Evolutionary conservation across 1,140 invertebrate species (phyloP).

Genomic region (Chironomus tepperi): DNA sequence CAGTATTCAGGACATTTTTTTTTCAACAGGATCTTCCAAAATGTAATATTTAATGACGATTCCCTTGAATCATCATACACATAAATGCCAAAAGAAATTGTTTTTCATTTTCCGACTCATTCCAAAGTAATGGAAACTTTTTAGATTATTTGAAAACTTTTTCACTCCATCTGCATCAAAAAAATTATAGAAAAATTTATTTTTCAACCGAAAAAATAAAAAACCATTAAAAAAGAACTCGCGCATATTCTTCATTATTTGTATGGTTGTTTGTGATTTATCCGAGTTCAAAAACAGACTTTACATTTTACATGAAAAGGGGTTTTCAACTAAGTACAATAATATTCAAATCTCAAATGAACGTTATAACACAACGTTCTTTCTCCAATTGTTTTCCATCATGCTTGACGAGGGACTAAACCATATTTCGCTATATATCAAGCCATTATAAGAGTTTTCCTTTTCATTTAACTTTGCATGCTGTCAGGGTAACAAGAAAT

Average conservation of each 20-base stretch:
- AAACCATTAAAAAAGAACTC: background rate
- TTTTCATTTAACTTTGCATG: background rate
- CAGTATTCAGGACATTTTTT: background rate
- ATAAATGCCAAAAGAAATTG: conserved; percentile 1
- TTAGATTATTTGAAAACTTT: conserved; percentile 22
- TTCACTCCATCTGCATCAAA: background rate
- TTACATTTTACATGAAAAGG: no score
- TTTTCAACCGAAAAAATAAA: background rate
- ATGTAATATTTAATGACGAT: background rate
- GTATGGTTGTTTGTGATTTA: no score
- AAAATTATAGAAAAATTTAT: background rate
- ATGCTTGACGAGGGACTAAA: no score
- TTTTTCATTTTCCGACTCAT: background rate
- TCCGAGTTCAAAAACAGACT: no score
- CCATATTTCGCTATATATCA: no score
- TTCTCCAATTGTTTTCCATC: no score
- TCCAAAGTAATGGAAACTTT: background rate
- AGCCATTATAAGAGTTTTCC: background rate
- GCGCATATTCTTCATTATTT: background rate
- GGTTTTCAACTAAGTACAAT: no score
- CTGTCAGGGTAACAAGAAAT: background rate
- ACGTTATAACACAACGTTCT: no score
- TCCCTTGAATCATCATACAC: background rate
- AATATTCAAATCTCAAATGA: no score
- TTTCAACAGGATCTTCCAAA: background rate